phyloP scores from a whole-genome alignment of 1,140 invertebrate genomes.

The Heterodera carotae region DNA sequence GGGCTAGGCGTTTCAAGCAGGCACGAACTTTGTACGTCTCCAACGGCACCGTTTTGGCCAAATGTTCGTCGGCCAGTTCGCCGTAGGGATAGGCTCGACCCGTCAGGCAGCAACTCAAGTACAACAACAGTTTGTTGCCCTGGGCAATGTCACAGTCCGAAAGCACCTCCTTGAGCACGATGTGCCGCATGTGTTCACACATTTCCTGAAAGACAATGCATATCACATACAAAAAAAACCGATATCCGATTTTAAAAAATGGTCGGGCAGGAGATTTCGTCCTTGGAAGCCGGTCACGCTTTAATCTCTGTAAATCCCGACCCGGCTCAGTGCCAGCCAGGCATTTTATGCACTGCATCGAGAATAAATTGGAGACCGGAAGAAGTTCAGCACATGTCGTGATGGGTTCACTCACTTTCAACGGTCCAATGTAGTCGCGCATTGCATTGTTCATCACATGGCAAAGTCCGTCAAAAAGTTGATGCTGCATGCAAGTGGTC shows the following conservation, averaged over 20 bases:
- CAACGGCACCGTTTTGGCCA: conserved; percentile 74
- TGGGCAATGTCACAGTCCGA: conserved; percentile 67
- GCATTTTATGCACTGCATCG: too few species aligned
- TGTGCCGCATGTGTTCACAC: conserved; percentile 54
- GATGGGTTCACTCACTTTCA: conserved; percentile 76
- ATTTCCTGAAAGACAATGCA: conserved; percentile 46
- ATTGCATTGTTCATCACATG: conserved; percentile 85
- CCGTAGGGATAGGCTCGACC: conserved; percentile 86
- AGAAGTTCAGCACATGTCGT: too few species aligned
- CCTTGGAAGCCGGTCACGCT: too few species aligned
- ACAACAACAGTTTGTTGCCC: conserved; percentile 88
- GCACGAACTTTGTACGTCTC: conserved; percentile 71
- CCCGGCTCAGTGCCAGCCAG: too few species aligned
- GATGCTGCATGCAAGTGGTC: conserved; percentile 77
- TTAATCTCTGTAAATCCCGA: too few species aligned
- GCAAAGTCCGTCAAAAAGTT: conserved; percentile 82
- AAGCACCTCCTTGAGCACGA: conserved; percentile 64
- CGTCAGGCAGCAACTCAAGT: conserved; percentile 85
- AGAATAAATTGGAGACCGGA: too few species aligned
- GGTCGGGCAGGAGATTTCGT: too few species aligned
- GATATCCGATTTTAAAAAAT: too few species aligned
- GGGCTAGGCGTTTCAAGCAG: too few species aligned
- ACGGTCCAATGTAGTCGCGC: conserved; percentile 79
- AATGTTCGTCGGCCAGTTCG: conserved; percentile 74
- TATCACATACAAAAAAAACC: too few species aligned